These are phyloP conservation scores for Sylvia borin DNA, from an alignment of 2,797 vertebrate genomes.

Conservation along the genomic window DNA sequence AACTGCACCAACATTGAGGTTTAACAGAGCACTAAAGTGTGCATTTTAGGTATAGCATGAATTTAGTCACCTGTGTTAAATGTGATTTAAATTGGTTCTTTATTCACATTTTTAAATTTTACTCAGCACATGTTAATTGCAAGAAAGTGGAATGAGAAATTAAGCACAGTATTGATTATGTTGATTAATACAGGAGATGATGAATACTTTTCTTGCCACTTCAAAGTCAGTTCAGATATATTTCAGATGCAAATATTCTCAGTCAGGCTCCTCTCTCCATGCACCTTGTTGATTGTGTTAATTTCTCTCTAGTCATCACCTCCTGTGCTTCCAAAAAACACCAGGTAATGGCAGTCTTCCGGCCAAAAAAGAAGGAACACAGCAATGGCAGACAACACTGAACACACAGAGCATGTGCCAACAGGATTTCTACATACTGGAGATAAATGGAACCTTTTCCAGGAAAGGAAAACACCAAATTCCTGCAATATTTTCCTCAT, in stretches of 20 bases:
- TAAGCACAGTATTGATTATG: background rate
- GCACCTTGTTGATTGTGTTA: background rate
- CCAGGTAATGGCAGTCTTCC: background rate
- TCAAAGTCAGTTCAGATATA: background rate
- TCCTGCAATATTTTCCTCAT: background rate
- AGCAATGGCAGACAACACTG: background rate
- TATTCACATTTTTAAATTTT: background rate
- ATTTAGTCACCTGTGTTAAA: background rate
- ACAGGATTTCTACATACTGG: background rate
- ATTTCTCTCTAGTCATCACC: background rate
- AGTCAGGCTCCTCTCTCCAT: background rate
- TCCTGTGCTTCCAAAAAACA: background rate
- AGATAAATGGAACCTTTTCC: background rate
- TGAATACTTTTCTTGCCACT: background rate
- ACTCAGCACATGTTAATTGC: background rate
- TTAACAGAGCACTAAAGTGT: background rate
- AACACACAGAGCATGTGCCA: background rate
- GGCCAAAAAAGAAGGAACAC: background rate
- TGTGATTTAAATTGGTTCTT: background rate
- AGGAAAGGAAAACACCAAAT: background rate
- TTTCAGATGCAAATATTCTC: background rate
- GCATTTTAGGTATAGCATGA: background rate
- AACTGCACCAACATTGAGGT: rapidly evolving
- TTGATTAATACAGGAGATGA: background rate
- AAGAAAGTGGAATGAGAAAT: background rate